Conservation (phyloP, 2,888 invertebrate genomes). For the Trimorus sp. region DNA sequence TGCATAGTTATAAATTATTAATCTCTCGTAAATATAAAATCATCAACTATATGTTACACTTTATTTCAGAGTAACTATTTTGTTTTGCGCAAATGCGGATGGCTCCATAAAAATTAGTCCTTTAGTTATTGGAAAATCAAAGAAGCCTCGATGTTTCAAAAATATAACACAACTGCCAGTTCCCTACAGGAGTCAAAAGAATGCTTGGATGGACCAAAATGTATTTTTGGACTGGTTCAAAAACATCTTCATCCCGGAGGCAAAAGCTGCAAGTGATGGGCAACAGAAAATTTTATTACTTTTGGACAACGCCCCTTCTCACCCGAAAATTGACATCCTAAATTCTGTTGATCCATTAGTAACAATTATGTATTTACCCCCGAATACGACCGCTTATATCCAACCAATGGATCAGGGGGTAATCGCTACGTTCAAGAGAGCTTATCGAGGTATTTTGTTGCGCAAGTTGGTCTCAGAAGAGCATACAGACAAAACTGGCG, state of each 20-base stretch:
- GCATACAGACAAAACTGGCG: slow-evolving; percentile 4
- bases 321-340: slow-evolving; percentile 14
- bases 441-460: slow-evolving; percentile 20
- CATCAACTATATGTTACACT: slow-evolving; percentile 1
- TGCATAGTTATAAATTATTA: neutral
- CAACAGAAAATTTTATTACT: slow-evolving; percentile 19
- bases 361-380: slow-evolving; percentile 20
- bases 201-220: slow-evolving; percentile 24
- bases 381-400: slow-evolving; percentile 18
- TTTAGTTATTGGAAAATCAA: slow-evolving; percentile 13
- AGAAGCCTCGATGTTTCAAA: slow-evolving; percentile 25
- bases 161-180: slow-evolving; percentile 10
- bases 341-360: slow-evolving; percentile 27
- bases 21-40: neutral
- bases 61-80: slow-evolving; percentile 24
- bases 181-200: slow-evolving; percentile 17
- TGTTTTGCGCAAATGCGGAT: slow-evolving; percentile 30
- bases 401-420: slow-evolving; percentile 40
- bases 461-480: slow-evolving; percentile 30
- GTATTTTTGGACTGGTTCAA: slow-evolving; percentile 24
- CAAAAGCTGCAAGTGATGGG: neutral
- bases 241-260: slow-evolving; percentile 26
- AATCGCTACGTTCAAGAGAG: slow-evolving; percentile 24
- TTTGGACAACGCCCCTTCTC: slow-evolving; percentile 37
- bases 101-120: slow-evolving; percentile 16